Evolutionary conservation across 2,797 vertebrate species (phyloP).

Genomic region (Echeneis naucrates): DNA sequence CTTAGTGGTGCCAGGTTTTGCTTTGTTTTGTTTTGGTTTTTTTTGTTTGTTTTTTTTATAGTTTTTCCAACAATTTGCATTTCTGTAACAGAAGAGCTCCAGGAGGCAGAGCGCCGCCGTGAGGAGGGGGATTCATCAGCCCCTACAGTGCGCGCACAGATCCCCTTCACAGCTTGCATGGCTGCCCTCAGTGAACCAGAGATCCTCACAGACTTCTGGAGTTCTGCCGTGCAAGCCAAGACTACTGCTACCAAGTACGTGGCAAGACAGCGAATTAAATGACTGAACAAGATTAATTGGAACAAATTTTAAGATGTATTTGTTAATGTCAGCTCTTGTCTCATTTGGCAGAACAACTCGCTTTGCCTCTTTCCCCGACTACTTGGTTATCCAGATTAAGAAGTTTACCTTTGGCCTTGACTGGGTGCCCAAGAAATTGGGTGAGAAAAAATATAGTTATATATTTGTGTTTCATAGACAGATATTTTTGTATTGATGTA

Average conservation of each 20-base stretch:
- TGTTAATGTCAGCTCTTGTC: constrained; percentile 23
- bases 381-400: constrained; percentile 99
- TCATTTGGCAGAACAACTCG: constrained; percentile 90
- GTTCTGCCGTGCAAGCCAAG: constrained; percentile 96
- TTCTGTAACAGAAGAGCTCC: constrained; percentile 89
- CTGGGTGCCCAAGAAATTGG: constrained; percentile 99
- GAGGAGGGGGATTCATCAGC: constrained; percentile 91
- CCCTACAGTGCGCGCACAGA: constrained; percentile 92
- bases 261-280: background rate
- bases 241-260: constrained; percentile 97
- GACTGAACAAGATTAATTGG: background rate
- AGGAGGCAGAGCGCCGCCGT: constrained; percentile 93
- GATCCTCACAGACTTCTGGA: constrained; percentile 98
- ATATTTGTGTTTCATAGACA: background rate
- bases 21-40: too few species aligned
- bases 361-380: constrained; percentile 98
- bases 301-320: background rate
- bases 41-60: too few species aligned
- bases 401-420: constrained; percentile 99
- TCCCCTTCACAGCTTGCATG: constrained; percentile 96
- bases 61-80: background rate
- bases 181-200: constrained; percentile 97
- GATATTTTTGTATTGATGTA: background rate
- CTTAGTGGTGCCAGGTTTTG: background rate
- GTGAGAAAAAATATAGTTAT: constrained; percentile 79